These are phyloP conservation scores for Strongylocentrotus purpuratus DNA, from an alignment of 35 echinoderm and acorn worm genomes.

Conservation along the genomic window DNA sequence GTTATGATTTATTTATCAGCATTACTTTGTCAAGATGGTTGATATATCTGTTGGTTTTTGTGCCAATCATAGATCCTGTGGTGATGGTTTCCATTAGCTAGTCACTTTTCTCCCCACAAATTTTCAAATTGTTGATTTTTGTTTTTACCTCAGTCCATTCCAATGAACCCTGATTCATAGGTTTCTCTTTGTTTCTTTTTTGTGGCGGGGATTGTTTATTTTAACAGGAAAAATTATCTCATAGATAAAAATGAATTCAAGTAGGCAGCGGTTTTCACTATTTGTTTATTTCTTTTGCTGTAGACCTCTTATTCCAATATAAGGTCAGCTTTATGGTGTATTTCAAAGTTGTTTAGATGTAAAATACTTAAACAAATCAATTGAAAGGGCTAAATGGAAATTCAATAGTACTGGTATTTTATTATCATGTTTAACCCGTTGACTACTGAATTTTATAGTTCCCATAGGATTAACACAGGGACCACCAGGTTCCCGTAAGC, in stretches of 20 bases:
- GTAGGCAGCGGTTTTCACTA: no score
- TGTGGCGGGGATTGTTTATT: background rate
- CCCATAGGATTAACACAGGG: no score
- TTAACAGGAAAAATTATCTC: background rate
- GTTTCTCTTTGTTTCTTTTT: background rate
- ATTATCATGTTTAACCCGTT: no score
- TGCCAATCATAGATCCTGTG: background rate
- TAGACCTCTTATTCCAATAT: no score
- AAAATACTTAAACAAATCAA: no score
- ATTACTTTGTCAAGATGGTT: background rate
- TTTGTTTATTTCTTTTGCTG: no score
- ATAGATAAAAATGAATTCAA: background rate
- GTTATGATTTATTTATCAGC: conserved; percentile 30
- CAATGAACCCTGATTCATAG: background rate
- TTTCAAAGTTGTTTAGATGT: no score
- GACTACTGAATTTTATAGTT: no score
- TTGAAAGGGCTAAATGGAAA: no score
- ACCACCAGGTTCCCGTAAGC: no score
- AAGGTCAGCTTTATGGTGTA: no score
- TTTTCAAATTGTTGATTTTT: background rate
- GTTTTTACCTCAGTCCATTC: background rate
- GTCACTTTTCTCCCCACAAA: background rate
- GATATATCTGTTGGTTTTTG: background rate
- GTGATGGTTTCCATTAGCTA: background rate
- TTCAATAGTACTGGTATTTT: no score